Evolutionary conservation across 2,113 vertebrate species (phyloP).

Genomic region (Cynocephalus volans): DNA sequence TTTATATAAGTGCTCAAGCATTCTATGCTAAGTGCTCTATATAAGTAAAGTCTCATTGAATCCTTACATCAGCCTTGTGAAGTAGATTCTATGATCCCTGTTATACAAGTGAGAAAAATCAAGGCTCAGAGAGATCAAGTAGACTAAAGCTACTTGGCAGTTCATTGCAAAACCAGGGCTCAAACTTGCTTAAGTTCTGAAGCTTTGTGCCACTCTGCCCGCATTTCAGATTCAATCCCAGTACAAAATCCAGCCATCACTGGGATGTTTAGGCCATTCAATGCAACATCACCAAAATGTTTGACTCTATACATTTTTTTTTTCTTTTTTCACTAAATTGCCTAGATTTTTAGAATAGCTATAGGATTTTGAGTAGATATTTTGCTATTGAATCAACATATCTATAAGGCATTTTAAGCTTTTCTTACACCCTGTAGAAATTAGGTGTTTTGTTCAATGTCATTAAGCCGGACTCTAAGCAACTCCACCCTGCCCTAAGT

Average conservation of each 20-base stretch:
- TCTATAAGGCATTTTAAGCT: slow-evolving; percentile 49
- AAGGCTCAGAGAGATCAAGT: background rate
- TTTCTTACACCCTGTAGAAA: slow-evolving; percentile 63
- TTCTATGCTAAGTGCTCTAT: background rate
- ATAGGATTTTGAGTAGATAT: slow-evolving; percentile 21
- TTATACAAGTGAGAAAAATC: background rate
- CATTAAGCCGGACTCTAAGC: background rate
- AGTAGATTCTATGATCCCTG: background rate
- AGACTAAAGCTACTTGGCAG: background rate
- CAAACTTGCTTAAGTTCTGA: background rate
- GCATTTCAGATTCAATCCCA: background rate
- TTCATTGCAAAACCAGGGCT: background rate
- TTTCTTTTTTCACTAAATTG: background rate
- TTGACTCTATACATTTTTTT: background rate
- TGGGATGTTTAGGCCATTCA: background rate
- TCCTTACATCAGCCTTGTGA: background rate
- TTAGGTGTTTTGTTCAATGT: slow-evolving; percentile 59
- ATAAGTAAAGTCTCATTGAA: background rate
- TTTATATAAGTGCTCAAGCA: background rate
- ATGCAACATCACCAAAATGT: background rate
- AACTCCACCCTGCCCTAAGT: slow-evolving; percentile 11
- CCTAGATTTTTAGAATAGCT: background rate
- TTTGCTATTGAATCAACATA: background rate
- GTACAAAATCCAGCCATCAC: background rate
- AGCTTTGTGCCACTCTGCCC: background rate